Conservation (phyloP, 2,797 vertebrate species). For the Lemur catta region DNA sequence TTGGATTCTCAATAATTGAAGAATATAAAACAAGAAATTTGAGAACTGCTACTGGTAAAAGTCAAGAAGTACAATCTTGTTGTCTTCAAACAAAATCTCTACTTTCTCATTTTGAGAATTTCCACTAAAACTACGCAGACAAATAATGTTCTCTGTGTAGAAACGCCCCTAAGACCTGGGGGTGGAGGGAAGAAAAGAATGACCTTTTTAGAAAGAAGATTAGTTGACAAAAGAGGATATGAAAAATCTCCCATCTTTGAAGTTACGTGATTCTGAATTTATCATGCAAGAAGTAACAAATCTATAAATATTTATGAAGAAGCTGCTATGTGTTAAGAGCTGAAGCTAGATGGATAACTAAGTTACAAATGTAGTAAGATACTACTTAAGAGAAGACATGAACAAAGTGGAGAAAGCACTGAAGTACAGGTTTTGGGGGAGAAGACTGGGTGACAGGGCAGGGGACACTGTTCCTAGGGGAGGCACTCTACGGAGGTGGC, state of each 20-base stretch:
- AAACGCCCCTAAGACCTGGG: neutral
- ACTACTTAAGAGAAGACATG: neutral
- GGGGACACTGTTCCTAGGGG: neutral
- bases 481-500: neutral
- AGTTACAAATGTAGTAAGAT: neutral
- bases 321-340: neutral
- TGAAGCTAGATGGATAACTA: neutral
- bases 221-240: neutral
- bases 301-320: constrained; percentile 6
- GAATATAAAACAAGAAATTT: neutral
- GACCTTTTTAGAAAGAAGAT: neutral
- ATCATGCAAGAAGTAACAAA: neutral
- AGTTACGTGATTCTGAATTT: neutral
- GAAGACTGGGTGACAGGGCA: neutral
- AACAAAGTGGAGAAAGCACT: neutral
- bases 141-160: neutral
- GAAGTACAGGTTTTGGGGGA: neutral
- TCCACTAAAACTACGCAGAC: neutral
- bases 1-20: neutral
- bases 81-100: neutral
- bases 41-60: neutral
- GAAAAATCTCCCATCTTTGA: neutral
- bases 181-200: neutral
- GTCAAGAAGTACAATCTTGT: neutral
- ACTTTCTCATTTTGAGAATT: constrained; percentile 26